Evolutionary conservation across 2,797 vertebrate genomes (phyloP), one percentile per base, ranked within the genome.

Genomic region (Phalanger gymnotis): DNA sequence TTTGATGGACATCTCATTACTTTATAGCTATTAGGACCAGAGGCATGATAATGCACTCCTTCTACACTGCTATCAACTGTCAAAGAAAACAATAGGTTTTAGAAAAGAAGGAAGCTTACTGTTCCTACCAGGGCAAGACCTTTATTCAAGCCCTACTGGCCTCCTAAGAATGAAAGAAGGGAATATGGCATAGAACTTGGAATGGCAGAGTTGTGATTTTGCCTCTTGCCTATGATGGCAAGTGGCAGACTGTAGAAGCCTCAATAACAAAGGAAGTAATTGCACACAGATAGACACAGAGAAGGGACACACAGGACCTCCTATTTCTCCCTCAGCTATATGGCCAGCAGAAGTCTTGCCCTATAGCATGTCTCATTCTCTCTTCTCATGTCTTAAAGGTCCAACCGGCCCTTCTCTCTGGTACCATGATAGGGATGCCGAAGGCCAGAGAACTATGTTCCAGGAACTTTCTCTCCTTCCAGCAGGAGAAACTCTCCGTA

Each of bases 1-100:
- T 87, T 87, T 87, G 40, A 87, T 87, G 73, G 73, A 87, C 73
- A 87, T 40, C 73, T 87, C 73, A 87, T 87, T 87, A 87, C 73
- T 47, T 81, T 51, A 87, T 87, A 27, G 73, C 73, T 47, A 87
- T 87, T 87, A 51, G 73, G 73, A 87, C 40, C 51, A 81, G 40
- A 25, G 73, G 73, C 73, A 87, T 87, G 73, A 51, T 87, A 87
- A 87, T 87, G 13, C 19, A 40, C 40, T 87, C 73, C 9, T 81
- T 47, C 73, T 51, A 10, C 40, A 47, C 40, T 51, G 73, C 40
- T 87, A 87, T 87, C 73, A 87, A 27, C 73, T 87, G 73, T 87
- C 73, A 51, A 25, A 87, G 22, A 27, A 25, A 87, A 47, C 66
- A 81, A 47, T 47, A 10, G 66, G 66, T 81, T 47, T 47, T 47